Conservation (phyloP, 2,888 invertebrate species). For the Platycnemis pennipes region DNA sequence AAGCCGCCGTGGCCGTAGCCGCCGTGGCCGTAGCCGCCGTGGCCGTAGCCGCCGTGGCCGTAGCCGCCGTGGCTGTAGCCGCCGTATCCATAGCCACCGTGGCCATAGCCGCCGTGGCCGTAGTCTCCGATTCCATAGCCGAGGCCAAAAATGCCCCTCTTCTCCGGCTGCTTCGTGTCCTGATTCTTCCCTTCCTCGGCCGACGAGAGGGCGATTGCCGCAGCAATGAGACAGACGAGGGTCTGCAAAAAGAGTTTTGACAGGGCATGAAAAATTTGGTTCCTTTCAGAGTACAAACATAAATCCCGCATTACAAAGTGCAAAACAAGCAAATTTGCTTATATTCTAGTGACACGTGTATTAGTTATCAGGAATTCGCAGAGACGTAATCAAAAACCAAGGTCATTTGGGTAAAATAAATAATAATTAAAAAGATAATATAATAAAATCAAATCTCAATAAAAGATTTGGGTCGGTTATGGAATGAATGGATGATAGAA, state of each 20-base stretch:
- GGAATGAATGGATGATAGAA: too few relatives aligned
- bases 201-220: slow-evolving; percentile 24
- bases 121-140: slow-evolving; percentile 49
- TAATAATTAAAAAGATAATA: too few relatives aligned
- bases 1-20: neutral
- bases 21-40: neutral
- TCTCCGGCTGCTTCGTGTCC: slow-evolving; percentile 72
- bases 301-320: too few relatives aligned
- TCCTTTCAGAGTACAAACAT: too few relatives aligned
- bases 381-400: too few relatives aligned
- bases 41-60: neutral
- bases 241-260: neutral
- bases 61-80: neutral
- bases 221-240: slow-evolving; percentile 48
- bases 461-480: too few relatives aligned
- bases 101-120: slow-evolving; percentile 46
- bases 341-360: too few relatives aligned
- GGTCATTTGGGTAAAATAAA: too few relatives aligned
- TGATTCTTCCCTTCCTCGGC: slow-evolving; percentile 70
- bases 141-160: slow-evolving; percentile 72
- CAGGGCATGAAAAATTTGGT: too few relatives aligned
- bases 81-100: neutral
- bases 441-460: too few relatives aligned
- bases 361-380: too few relatives aligned
- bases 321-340: too few relatives aligned